Base-by-base conservation (phyloP, 1,140 invertebrate genomes). In the Chionoecetes opilio region DNA sequence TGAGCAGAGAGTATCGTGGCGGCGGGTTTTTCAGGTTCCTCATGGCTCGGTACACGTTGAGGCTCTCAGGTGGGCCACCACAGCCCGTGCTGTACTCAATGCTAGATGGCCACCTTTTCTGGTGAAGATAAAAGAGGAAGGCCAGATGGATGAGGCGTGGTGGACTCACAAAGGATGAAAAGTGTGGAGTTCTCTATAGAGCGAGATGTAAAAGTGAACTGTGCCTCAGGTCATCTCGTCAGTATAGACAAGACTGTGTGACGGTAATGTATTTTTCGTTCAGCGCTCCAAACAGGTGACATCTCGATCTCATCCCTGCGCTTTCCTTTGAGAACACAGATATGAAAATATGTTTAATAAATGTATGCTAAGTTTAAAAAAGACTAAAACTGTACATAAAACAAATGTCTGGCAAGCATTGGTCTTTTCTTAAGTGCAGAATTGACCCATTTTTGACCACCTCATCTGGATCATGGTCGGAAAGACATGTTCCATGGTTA, bases 301-400 rank as follows among this genome's bases (percentile, higher is more conserved):
- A 75, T 75, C 21, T n/a, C n/a, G 21, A n/a, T n/a, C 63, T 75
- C 63, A 75, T 75, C 63, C 63, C 63, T n/a, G 63, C 63, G 63
- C 63, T 26, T 75, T 75, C 63, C 63, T n/a, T 75, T 75, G n/a
- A 75, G n/a, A 75, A n/a, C n/a, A 75, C 63, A 75, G n/a, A n/a
- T 26, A 53, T 17, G 21, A 75, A 75, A 17, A 75, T 75, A 75
- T 75, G 63, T 75, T 75, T 75, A 17, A 75, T 75, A 75, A n/a
- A 75, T 75, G 26, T 75, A 75, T 75, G n/a, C n/a, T 75, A 75
- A 75, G 63, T 75, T 26, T 75, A 75, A 26, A 21, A 75, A 75
- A n/a, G n/a, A 75, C n/a, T 75, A 75, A 75, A 75, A 75, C 63
- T 75, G 63, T 75, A 17, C 63, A 2, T 75, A 75, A n/a, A 75